Base-by-base conservation (phyloP, 2,888 invertebrate genomes). In the Amphipyra berbera region DNA sequence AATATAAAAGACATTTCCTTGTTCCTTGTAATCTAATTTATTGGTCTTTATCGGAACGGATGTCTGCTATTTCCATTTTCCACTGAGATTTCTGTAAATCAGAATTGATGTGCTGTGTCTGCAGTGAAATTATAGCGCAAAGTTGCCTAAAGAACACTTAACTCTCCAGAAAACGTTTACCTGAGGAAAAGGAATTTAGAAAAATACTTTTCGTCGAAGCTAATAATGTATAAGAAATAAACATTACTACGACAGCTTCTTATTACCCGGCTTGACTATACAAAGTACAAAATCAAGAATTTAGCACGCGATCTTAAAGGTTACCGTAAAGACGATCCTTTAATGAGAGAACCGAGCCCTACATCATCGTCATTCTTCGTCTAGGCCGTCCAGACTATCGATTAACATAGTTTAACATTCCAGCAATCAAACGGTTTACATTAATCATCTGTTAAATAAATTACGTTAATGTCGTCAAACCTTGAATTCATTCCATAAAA, bases 301-400 rank as follows among this genome's bases (percentile, higher is more conserved):
- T 49, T 64, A 71, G 38, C 15, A 14, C 42, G 47, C 41, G 21
- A 38, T 42, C 21, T 13, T 62, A 10, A 33, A 37, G n/a, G 52
- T 42, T 38, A 44, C 10, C 50, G 27, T 2, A 40, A 35, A 73
- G 49, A 55, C 59, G 44, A 68, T 73, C 46, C 68, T 48, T 50
- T 47, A 35, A 59, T 37, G 40, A 50, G 45, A 45, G 7, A 6
- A 46, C 14, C 42, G 42, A 47, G 40, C 37, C 48, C 54, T 67
- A 44, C 42, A 55, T 50, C 46, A 50, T 14, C 37, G 41, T 42
- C 65, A 57, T 68, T 38, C 52, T 40, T 37, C 33, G 35, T 46
- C 68, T 73, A 69, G 73, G 68, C 59, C 68, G 60, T 50, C 33
- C 14, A 21, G 68, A 44, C 54, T 41, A 66, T 68, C 35, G 53